phyloP scores from a whole-genome alignment of 2,797 vertebrate species.

The Pterois miles region DNA sequence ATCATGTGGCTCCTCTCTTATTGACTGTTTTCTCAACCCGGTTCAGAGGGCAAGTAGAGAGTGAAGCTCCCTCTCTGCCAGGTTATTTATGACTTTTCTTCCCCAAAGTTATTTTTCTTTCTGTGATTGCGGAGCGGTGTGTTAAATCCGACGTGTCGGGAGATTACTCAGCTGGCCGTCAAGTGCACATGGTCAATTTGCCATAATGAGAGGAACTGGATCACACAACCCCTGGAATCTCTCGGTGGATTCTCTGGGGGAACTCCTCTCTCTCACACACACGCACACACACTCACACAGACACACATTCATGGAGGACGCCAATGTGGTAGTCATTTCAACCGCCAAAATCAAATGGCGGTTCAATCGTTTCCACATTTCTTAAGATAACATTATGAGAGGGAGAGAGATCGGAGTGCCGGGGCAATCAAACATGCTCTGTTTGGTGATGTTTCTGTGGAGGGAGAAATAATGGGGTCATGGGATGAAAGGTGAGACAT shows the following conservation, averaged over 20 bases:
- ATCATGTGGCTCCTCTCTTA: slow-evolving; percentile 65
- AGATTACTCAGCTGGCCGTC: slow-evolving; percentile 83
- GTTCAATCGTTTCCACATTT: slow-evolving; percentile 86
- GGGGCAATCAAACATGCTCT: slow-evolving; percentile 79
- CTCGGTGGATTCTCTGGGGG: slow-evolving; percentile 61
- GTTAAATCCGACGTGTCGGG: slow-evolving; percentile 78
- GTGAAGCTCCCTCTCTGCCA: slow-evolving; percentile 72
- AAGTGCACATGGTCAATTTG: slow-evolving; percentile 82
- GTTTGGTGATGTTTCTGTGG: slow-evolving; percentile 75
- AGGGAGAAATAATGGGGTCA: slow-evolving; percentile 83
- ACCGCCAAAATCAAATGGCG: slow-evolving; percentile 80
- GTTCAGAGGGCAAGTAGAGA: slow-evolving; percentile 80
- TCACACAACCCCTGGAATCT: slow-evolving; percentile 75
- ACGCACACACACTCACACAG: slow-evolving; percentile 35
- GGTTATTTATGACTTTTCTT: slow-evolving; percentile 82
- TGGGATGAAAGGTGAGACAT: slow-evolving; percentile 79
- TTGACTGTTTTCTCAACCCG: slow-evolving; percentile 76
- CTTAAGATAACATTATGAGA: slow-evolving; percentile 88
- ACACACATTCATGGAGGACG: slow-evolving; percentile 34
- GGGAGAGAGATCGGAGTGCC: slow-evolving; percentile 63
- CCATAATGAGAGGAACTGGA: slow-evolving; percentile 78
- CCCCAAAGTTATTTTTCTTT: slow-evolving; percentile 83
- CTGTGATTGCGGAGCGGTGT: slow-evolving; percentile 79
- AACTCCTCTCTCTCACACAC: slow-evolving; percentile 20
- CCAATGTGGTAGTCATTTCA: slow-evolving; percentile 86